Percentiles rank a stretch among this genome's conserved stretches.
These are phyloP conservation scores for Helobdella robusta DNA, from an alignment of 2,888 invertebrate species.

Conservation along the genomic window DNA sequence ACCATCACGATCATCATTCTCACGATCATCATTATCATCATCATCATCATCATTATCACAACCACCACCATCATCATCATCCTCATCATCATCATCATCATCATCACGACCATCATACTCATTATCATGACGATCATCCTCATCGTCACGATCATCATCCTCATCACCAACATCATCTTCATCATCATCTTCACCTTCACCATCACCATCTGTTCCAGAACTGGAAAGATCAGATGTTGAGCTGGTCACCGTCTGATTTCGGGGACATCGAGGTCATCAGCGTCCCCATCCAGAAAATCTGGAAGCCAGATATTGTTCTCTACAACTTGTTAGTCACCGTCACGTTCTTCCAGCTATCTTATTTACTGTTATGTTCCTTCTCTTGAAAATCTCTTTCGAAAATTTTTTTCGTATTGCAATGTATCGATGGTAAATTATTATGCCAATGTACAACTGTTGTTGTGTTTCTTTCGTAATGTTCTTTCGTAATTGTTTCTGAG, in stretches of 20 bases:
- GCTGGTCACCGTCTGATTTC: constrained; percentile 31
- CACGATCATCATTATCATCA: too few species aligned
- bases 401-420: too few species aligned
- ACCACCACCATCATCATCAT: too few species aligned
- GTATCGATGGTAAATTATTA: too few species aligned
- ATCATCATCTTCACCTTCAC: neutral
- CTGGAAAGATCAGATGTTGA: constrained; percentile 32
- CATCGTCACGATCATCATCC: neutral
- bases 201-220: constrained; percentile 23
- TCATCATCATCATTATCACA: too few species aligned
- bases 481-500: too few species aligned
- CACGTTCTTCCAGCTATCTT: too few species aligned
- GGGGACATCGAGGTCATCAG: constrained; percentile 29
- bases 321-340: constrained; percentile 32
- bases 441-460: too few species aligned
- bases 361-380: too few species aligned
- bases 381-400: neutral
- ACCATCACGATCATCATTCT: too few species aligned
- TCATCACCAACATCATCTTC: neutral
- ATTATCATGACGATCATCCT: neutral
- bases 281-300: constrained; percentile 30
- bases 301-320: constrained; percentile 33
- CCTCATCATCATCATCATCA: constrained; percentile 2
- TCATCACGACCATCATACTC: neutral
- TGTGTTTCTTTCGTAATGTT: too few species aligned